Conservation (phyloP, 2,888 invertebrate genomes). For the Timema cristinae region DNA sequence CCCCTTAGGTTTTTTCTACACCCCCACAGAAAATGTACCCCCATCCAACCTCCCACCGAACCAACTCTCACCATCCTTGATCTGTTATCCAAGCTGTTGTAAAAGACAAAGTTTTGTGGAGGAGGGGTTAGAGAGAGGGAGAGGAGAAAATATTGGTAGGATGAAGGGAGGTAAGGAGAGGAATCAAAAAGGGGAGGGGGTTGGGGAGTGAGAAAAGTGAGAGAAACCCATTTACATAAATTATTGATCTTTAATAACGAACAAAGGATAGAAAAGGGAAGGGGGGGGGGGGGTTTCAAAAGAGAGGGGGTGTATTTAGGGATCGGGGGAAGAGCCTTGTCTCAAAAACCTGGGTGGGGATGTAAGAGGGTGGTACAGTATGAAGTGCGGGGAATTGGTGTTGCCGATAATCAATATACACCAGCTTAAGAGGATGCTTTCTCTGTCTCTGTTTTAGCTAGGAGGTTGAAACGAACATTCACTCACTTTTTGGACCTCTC, state of each 20-base stretch:
- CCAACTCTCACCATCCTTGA: slow-evolving; percentile 30
- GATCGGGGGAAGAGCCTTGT: slow-evolving; percentile 6
- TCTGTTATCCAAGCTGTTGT: slow-evolving; percentile 35
- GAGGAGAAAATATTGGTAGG: slow-evolving; percentile 23
- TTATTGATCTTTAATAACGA: slow-evolving; percentile 34
- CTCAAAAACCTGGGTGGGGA: no score
- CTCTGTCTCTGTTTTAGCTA: no score
- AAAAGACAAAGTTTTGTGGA: slow-evolving; percentile 30
- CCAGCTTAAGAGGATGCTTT: no score
- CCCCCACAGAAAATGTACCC: background rate
- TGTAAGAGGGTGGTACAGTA: no score
- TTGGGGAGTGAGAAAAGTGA: slow-evolving; percentile 14
- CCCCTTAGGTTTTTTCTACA: background rate
- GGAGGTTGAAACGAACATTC: no score
- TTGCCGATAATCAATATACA: slow-evolving; percentile 25
- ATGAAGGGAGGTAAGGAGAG: slow-evolving; percentile 22
- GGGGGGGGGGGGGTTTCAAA: slow-evolving; percentile 16
- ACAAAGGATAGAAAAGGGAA: slow-evolving; percentile 29
- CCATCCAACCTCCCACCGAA: slow-evolving; percentile 24
- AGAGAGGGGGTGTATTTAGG: slow-evolving; percentile 13
- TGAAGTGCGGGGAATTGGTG: slow-evolving; percentile 22
- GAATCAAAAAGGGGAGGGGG: background rate
- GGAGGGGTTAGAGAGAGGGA: slow-evolving; percentile 21
- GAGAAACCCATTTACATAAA: slow-evolving; percentile 33
- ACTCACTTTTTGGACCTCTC: no score